Evolutionary conservation across 2,888 invertebrate genomes (phyloP).

Genomic region (Meliscaeva auricollis): DNA sequence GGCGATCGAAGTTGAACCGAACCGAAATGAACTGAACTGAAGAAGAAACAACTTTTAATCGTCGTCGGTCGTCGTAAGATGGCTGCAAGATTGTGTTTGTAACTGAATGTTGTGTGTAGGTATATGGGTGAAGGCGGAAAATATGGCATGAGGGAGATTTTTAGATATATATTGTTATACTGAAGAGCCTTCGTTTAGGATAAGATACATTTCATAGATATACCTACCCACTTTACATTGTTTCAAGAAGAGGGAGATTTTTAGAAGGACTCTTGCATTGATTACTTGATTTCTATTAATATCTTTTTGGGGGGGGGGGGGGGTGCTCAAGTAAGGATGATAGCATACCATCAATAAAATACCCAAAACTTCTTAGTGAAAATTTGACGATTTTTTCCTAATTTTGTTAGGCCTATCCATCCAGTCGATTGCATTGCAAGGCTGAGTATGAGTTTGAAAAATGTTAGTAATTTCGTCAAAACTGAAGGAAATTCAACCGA

Average conservation of each 20-base stretch:
- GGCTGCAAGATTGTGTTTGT: constrained; percentile 28
- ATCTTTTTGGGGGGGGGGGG: too few species aligned
- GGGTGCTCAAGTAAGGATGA: too few species aligned
- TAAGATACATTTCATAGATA: not conserved
- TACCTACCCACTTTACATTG: not conserved
- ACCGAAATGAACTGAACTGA: constrained; percentile 11
- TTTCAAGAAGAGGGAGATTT: not conserved
- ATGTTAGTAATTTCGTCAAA: too few species aligned
- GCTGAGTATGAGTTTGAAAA: too few species aligned
- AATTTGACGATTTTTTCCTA: too few species aligned
- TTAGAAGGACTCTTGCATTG: not conserved
- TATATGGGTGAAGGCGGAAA: constrained; percentile 17
- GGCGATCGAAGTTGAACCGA: constrained; percentile 56
- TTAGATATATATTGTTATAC: not conserved
- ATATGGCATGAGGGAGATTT: constrained; percentile 20
- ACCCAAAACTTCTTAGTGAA: too few species aligned
- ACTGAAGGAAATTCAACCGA: too few species aligned
- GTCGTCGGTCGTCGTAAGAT: too few species aligned
- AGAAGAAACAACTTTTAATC: constrained; percentile 14
- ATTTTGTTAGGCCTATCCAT: too few species aligned
- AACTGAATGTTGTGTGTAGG: not conserved
- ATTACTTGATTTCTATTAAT: too few species aligned
- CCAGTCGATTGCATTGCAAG: too few species aligned
- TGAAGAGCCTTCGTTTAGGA: not conserved
- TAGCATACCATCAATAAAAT: too few species aligned